These are phyloP conservation scores for Sciaenops ocellatus DNA, from an alignment of 2,797 vertebrate species.

Conservation along the genomic window DNA sequence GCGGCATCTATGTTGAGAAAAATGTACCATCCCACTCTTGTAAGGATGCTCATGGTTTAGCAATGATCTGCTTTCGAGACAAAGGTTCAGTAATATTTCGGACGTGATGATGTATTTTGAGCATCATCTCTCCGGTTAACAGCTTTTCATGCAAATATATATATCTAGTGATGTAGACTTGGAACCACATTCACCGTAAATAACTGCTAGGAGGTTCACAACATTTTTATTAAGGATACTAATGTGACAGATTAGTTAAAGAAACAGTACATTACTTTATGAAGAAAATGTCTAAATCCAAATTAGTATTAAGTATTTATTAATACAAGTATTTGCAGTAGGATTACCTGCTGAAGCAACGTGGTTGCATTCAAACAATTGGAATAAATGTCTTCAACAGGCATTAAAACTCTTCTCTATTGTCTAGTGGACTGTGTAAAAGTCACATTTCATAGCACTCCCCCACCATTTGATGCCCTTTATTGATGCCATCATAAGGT, in stretches of 20 bases:
- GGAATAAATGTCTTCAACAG: background rate
- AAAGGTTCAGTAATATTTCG: conserved; percentile 48
- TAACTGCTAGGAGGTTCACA: conserved; percentile 37
- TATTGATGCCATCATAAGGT: conserved; percentile 33
- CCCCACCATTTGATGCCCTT: background rate
- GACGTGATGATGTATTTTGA: conserved; percentile 31
- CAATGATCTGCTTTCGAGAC: conserved; percentile 37
- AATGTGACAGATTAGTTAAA: conserved; percentile 51
- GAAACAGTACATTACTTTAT: conserved; percentile 33
- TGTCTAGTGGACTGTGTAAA: conserved; percentile 20
- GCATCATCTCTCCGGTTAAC: conserved; percentile 43
- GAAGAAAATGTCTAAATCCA: conserved; percentile 25
- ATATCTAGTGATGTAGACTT: conserved; percentile 60
- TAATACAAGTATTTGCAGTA: conserved; percentile 9
- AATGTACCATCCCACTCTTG: conserved; percentile 20
- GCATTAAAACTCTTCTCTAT: too few relatives aligned
- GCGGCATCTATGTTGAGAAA: conserved; percentile 40
- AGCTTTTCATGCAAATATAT: conserved; percentile 49
- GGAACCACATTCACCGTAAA: conserved; percentile 40
- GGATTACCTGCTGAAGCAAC: conserved; percentile 1
- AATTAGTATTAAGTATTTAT: too few relatives aligned
- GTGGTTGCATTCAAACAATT: conserved; percentile 1
- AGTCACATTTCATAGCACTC: conserved; percentile 11
- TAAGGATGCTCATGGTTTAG: conserved; percentile 52
- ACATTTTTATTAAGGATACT: conserved; percentile 29